Base-by-base conservation (phyloP, 2,113 vertebrate species). In the Tichodroma muraria region DNA sequence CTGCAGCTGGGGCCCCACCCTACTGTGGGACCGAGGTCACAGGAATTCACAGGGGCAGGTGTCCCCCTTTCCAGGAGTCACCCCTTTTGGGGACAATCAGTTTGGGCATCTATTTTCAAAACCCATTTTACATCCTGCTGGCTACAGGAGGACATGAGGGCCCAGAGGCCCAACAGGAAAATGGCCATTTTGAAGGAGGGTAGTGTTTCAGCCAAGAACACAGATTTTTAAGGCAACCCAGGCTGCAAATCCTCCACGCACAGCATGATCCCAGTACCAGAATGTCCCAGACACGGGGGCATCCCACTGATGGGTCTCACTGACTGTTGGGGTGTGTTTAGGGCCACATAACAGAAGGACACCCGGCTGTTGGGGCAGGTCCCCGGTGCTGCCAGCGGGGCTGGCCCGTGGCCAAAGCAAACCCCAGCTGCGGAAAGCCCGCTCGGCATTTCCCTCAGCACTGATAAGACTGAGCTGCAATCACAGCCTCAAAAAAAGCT, bases 21-120 rank as follows among this genome's bases (percentile, higher is more conserved):
- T 16, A 2, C 38, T 21, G 49, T 0, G 0, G 22, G 17, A 88
- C 30, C 0, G 0, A 40, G 25, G 37, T n/a, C 1, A 3, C 33
- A 17, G 6, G 38, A 53, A 59, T 28, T n/a, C 56, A 16, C 2
- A 3, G 42, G 24, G 56, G 30, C 31, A 15, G 42, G 15, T 6
- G 8, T 15, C 22, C 28, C 21, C 25, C 40, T 54, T 49, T 42
- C 37, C 57, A 54, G 25, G 30, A 59, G 25, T 40, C 37, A 54
- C 8, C 6, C 38, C 19, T 13, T 50, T 24, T 53, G 37, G 15
- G 11, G 33, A 68, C 1, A 45, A 14, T 47, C 75, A 25, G 11
- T 10, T 30, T 6, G 11, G 35, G 13, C 40, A 31, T 19, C 52
- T 49, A 6, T 44, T 75, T 90, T 40, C 64, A 44, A 70, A 90